Evolutionary conservation across 1,140 invertebrate species (phyloP), one percentile per base, ranked within the genome.

Genomic region (Heliconius nattereri): DNA sequence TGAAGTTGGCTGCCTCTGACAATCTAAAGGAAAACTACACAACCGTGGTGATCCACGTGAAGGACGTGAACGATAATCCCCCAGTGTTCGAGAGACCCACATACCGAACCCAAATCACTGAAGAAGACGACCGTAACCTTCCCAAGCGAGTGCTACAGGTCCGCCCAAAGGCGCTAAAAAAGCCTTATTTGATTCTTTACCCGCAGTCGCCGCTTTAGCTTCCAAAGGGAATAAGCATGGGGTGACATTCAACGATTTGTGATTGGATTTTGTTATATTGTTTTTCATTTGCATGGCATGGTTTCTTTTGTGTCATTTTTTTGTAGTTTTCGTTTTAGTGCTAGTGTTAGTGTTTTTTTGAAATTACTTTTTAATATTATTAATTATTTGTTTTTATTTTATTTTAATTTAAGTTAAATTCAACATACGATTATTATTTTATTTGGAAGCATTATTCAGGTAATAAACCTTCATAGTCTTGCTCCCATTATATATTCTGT

Each of bases 1-100:
- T 99, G 88, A 97, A 97, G 89, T 94, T 99, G 94, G 98, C 98
- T 45, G 98, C 98, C 23, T 99, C 98, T 70, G 98, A 99, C 95
- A 99, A 98, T 95, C 95, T 99, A 86, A 98, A 98, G 95, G 98
- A 99, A 94, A 99, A 99, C 96, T 98, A 98, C 95, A 99, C 98
- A 7, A 98, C 97, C 9, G 98, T 99, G 54, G 98, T 99, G 84
- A 99, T 99, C 87, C 98, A 98, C 94, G 98, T 99, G 81, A 98
- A 98, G 95, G 98, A 98, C 90, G 98, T 98, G 73, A 99, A 99
- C 93, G 98, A 99, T 94, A 97, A 97, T 93, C 95, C 95, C 23
- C 94, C 94, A 8, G 94, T 95, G 78, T 99, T 99, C 94, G 98
- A 99, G 94, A 95, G 98, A 82, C 98, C 98, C 37, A 98, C 98